Conservation (phyloP, 2,113 vertebrate species). For the Forbesichthys agassizii region DNA sequence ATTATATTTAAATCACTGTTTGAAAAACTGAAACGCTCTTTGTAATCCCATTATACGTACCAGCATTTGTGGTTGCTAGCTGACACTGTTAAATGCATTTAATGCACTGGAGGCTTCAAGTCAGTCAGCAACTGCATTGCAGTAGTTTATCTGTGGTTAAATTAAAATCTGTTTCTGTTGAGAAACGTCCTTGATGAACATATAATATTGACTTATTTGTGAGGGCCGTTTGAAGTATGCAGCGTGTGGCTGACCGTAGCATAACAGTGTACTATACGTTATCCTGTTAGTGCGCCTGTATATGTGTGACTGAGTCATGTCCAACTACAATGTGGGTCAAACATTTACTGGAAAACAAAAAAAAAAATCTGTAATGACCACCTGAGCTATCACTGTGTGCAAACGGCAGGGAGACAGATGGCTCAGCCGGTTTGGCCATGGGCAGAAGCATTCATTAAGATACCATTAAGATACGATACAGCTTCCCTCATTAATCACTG, state of each 20-base stretch:
- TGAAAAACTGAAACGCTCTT: slow-evolving; percentile 35
- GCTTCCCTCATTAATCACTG: slow-evolving; percentile 63
- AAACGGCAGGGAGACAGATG: slow-evolving; percentile 25
- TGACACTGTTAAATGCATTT: slow-evolving; percentile 42
- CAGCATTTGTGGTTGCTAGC: slow-evolving; percentile 27
- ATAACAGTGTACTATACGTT: not conserved
- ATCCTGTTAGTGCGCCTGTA: slow-evolving; percentile 38
- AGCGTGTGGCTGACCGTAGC: slow-evolving; percentile 34
- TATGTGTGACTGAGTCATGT: not conserved
- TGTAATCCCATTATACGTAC: slow-evolving; percentile 37
- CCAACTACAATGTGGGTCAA: not conserved
- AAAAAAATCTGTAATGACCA: too few species aligned
- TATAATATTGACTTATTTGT: slow-evolving; percentile 53
- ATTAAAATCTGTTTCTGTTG: slow-evolving; percentile 23
- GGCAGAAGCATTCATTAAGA: slow-evolving; percentile 73
- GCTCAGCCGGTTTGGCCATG: slow-evolving; percentile 45
- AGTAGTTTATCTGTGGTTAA: slow-evolving; percentile 33
- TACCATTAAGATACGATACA: slow-evolving; percentile 72
- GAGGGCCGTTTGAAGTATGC: slow-evolving; percentile 59
- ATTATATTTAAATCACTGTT: slow-evolving; percentile 31
- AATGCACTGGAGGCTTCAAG: slow-evolving; percentile 16
- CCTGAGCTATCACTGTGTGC: not conserved
- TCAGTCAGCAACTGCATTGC: slow-evolving; percentile 63
- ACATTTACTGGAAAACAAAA: not conserved
- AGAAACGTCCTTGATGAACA: slow-evolving; percentile 41